Conservation (phyloP, 2,797 vertebrate genomes). For the Smutsia gigantea region DNA sequence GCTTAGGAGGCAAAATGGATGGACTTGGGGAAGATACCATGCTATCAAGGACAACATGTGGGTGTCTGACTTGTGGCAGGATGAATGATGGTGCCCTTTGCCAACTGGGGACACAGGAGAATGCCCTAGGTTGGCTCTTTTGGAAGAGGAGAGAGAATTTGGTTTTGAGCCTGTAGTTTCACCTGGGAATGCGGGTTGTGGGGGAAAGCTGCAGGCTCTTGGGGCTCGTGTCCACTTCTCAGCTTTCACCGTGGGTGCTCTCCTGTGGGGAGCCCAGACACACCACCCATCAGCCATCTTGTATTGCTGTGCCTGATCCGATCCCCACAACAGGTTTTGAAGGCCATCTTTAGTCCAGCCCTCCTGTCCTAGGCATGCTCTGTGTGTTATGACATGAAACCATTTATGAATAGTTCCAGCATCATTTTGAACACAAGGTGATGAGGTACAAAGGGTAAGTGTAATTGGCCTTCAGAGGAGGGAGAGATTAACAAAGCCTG, state of each 20-base stretch:
- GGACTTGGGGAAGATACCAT: not conserved
- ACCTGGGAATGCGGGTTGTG: not conserved
- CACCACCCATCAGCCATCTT: not conserved
- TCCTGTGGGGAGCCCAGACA: not conserved
- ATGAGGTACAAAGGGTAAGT: not conserved
- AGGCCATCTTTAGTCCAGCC: not conserved
- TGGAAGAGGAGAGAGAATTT: not conserved
- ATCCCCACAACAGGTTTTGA: not conserved
- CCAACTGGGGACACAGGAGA: not conserved
- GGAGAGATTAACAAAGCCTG: not conserved
- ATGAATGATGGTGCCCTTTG: not conserved
- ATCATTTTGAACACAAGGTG: not conserved
- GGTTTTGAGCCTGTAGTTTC: not conserved
- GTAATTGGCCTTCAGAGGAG: not conserved
- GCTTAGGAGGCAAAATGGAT: not conserved
- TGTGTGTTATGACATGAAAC: not conserved
- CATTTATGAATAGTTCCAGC: not conserved
- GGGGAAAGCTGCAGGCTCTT: not conserved
- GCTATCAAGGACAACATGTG: accelerated
- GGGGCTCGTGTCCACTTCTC: not conserved
- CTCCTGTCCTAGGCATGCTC: not conserved
- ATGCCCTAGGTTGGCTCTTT: not conserved
- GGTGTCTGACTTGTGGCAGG: not conserved
- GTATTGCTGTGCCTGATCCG: not conserved
- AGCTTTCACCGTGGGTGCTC: not conserved